These are phyloP conservation scores for Hirtodrosophila cameraria DNA, from an alignment of 2,888 invertebrate species.

Conservation along the genomic window DNA sequence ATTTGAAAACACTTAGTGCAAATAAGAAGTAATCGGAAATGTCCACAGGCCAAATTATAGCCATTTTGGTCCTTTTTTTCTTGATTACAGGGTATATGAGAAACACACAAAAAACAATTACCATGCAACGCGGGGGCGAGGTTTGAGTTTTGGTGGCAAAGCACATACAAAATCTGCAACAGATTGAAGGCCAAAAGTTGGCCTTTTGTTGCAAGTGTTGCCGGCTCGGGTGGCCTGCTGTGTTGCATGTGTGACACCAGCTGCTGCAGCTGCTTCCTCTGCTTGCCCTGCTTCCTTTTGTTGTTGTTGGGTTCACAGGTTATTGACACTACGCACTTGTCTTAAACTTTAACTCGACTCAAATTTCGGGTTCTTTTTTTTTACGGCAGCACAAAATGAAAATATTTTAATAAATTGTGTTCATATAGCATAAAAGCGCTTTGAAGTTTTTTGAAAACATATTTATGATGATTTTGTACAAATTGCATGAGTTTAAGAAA, in stretches of 20 bases:
- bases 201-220: constrained; percentile 19
- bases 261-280: constrained; percentile 8
- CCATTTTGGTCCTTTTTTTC: background rate
- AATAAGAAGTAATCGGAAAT: too few species aligned
- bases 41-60: background rate
- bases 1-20: too few species aligned
- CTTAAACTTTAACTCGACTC: constrained; percentile 11
- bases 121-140: constrained; percentile 15
- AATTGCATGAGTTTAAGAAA: too few species aligned
- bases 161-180: constrained; percentile 58
- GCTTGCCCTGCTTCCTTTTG: constrained; percentile 16
- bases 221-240: constrained; percentile 19
- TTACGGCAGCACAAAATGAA: background rate
- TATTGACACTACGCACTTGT: constrained; percentile 49
- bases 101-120: constrained; percentile 32
- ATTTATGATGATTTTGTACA: too few species aligned
- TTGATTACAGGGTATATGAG: constrained; percentile 23
- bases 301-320: constrained; percentile 27
- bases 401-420: too few species aligned
- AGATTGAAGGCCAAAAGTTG: constrained; percentile 67
- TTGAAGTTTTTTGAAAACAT: too few species aligned
- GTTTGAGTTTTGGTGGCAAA: constrained; percentile 7
- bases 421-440: too few species aligned
- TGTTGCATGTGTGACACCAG: constrained; percentile 58
- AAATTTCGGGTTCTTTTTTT: constrained; percentile 20